These are phyloP conservation scores for Clavelina lepadiformis DNA, from an alignment of 23 tunicate species.

Conservation along the genomic window DNA sequence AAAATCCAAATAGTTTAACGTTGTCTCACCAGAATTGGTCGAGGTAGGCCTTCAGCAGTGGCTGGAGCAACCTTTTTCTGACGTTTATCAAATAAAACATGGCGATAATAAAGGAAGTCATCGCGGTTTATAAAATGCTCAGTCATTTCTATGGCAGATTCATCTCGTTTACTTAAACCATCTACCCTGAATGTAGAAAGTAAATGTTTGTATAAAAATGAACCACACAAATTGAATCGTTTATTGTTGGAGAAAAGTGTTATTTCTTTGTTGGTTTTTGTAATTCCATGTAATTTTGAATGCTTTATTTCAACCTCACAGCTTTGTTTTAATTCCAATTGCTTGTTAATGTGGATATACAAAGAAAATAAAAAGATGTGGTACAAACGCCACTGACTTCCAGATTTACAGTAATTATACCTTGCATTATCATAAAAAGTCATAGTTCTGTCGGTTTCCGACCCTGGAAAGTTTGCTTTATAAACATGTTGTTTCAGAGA, in stretches of 20 bases:
- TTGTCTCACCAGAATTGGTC: constrained; percentile 72
- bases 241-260: too few relatives aligned
- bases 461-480: constrained; percentile 55
- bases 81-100: constrained; percentile 66
- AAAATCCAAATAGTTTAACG: background rate
- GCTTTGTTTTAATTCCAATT: too few relatives aligned
- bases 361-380: too few relatives aligned
- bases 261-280: too few relatives aligned
- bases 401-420: constrained; percentile 21
- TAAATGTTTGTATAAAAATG: too few relatives aligned
- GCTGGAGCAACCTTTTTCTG: constrained; percentile 67
- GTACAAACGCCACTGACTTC: too few relatives aligned
- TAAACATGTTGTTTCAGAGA: constrained; percentile 69
- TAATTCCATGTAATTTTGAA: too few relatives aligned
- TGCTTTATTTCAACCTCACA: too few relatives aligned
- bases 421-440: constrained; percentile 74
- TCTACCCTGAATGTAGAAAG: too few relatives aligned
- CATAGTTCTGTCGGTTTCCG: constrained; percentile 79
- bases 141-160: constrained; percentile 68
- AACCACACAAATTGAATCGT: too few relatives aligned
- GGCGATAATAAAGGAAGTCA: constrained; percentile 80
- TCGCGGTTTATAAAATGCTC: constrained; percentile 81
- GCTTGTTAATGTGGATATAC: too few relatives aligned
- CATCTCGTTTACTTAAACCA: constrained; percentile 58
- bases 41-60: constrained; percentile 55